These are phyloP conservation scores for Antrozous pallidus DNA, from an alignment of 2,797 vertebrate species.

Conservation along the genomic window DNA sequence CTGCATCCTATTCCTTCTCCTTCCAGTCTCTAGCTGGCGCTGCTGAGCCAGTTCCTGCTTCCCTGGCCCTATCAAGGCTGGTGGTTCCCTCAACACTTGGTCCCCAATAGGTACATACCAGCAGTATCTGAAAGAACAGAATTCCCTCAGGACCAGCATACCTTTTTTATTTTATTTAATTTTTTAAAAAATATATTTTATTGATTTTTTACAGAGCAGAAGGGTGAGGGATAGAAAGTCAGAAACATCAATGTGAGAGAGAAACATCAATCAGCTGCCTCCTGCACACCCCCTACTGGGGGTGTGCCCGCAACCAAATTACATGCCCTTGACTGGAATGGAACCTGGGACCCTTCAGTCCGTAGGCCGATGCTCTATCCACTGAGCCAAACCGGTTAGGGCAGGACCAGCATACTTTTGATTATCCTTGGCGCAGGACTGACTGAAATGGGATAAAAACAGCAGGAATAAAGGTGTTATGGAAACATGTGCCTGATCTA, in stretches of 20 bases:
- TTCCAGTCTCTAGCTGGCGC: slow-evolving; percentile 14
- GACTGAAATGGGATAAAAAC: slow-evolving; percentile 64
- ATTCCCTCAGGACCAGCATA: background rate
- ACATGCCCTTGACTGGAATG: too few species aligned
- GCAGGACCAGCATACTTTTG: background rate
- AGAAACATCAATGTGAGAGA: too few species aligned
- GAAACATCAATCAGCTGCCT: too few species aligned
- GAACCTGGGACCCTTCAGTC: too few species aligned
- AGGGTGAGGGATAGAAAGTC: too few species aligned
- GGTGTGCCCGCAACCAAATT: too few species aligned
- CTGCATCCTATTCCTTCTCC: background rate
- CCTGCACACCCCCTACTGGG: too few species aligned
- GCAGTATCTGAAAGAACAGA: background rate
- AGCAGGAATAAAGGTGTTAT: slow-evolving; percentile 76
- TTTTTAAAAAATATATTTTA: too few species aligned
- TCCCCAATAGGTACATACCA: background rate
- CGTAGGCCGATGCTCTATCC: too few species aligned
- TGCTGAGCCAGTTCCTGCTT: background rate
- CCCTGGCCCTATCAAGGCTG: background rate
- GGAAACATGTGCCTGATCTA: slow-evolving; percentile 84
- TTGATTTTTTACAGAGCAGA: too few species aligned
- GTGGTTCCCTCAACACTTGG: background rate
- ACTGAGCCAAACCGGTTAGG: too few species aligned
- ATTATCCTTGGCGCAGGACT: slow-evolving; percentile 1
- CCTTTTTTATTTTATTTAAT: too few species aligned